phyloP scores from a whole-genome alignment of 2,797 vertebrate genomes.

The Eulemur rubriventer region DNA sequence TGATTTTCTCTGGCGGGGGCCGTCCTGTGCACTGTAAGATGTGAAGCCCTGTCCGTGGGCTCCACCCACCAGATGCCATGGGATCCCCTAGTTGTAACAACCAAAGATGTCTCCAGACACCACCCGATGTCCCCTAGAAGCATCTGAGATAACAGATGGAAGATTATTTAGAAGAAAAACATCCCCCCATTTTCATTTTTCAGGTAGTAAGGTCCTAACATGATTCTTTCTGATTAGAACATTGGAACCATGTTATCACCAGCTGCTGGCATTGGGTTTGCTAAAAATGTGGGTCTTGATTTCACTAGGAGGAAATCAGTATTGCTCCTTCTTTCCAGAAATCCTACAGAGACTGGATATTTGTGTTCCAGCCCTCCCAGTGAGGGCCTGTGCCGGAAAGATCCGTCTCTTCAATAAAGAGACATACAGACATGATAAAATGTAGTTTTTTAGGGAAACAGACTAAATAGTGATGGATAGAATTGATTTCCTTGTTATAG shows the following conservation, averaged over 20 bases:
- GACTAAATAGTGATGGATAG: background rate
- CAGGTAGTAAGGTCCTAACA: background rate
- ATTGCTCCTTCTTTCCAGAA: background rate
- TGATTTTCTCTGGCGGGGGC: background rate
- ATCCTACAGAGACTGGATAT: accelerated
- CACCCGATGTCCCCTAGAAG: background rate
- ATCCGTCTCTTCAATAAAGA: background rate
- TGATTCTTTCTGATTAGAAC: background rate
- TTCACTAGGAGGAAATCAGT: background rate
- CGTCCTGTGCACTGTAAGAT: accelerated
- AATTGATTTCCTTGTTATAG: background rate
- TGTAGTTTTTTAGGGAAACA: background rate
- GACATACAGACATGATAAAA: background rate
- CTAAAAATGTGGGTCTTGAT: background rate
- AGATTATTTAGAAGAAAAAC: background rate
- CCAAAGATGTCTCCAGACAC: background rate
- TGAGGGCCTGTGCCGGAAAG: too few relatives aligned
- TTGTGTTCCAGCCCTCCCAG: accelerated
- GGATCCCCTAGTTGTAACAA: background rate
- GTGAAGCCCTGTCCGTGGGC: accelerated
- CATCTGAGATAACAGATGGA: background rate
- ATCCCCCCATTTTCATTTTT: too few relatives aligned
- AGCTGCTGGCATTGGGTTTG: accelerated
- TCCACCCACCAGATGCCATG: too few relatives aligned
- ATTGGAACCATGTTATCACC: background rate